Conservation (phyloP, 2,113 vertebrate species). For the Melospiza melodia region DNA sequence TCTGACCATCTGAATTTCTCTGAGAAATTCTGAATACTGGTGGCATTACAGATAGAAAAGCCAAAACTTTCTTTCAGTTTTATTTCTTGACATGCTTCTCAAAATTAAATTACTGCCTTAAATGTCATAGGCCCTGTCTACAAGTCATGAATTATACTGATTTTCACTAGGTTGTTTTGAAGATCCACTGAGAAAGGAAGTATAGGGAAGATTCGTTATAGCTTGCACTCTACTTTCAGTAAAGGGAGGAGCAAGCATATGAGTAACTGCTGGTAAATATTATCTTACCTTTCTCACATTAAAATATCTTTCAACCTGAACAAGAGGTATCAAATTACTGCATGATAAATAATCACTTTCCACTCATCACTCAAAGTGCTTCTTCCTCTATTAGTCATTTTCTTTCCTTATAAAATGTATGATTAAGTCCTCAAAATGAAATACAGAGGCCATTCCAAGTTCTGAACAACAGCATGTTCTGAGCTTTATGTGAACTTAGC, state of each 20-base stretch:
- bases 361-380: neutral
- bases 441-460: neutral
- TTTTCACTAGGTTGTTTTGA: neutral
- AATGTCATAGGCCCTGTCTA: neutral
- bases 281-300: neutral
- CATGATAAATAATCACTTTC: neutral
- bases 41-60: neutral
- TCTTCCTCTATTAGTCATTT: neutral
- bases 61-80: neutral
- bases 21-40: neutral
- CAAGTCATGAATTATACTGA: neutral
- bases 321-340: neutral
- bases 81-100: neutral
- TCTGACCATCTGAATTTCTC: neutral
- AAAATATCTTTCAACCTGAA: neutral
- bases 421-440: neutral
- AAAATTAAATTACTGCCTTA: neutral
- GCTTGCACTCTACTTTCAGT: neutral
- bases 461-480: neutral
- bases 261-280: neutral
- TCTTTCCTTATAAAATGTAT: neutral
- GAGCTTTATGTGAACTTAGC: neutral
- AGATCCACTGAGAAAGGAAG: neutral
- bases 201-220: neutral
- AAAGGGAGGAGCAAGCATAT: neutral